Evolutionary conservation across 1,140 invertebrate genomes (phyloP).

Genomic region (Thrips palmi): DNA sequence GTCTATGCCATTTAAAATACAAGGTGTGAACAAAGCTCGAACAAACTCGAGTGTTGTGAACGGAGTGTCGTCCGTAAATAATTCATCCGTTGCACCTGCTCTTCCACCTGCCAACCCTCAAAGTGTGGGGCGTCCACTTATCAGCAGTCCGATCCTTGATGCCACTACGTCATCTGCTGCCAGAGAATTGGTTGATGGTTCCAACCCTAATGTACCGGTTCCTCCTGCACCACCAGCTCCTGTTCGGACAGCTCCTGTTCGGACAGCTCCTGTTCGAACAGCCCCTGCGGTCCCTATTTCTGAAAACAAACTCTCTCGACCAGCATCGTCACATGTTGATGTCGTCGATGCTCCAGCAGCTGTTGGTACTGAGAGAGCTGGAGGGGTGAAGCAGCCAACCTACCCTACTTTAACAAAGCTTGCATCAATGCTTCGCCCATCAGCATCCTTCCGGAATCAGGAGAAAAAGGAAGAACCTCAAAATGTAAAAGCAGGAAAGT

Average conservation of each 20-base stretch:
- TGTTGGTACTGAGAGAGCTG: conserved; percentile 4
- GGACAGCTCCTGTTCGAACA: conserved; percentile 17
- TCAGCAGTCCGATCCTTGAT: conserved; percentile 59
- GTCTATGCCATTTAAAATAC: conserved; percentile 7
- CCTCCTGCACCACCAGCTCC: conserved; percentile 17
- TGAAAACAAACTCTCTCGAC: conserved; percentile 18
- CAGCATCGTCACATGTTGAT: conserved; percentile 28
- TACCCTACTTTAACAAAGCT: conserved; percentile 6
- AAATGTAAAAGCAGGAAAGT: conserved; percentile 14
- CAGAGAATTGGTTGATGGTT: conserved; percentile 39
- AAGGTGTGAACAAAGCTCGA: conserved; percentile 13
- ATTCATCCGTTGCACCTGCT: conserved; percentile 23
- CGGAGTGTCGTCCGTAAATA: conserved; percentile 2
- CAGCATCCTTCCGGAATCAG: conserved; percentile 19
- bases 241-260: conserved; percentile 31
- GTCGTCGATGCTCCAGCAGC: conserved; percentile 30
- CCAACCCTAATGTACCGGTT: conserved; percentile 22
- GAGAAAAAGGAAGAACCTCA: conserved; percentile 28
- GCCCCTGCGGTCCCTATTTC: conserved; percentile 27
- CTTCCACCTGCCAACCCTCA: conserved; percentile 30
- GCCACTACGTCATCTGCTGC: conserved; percentile 52
- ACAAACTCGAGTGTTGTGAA: conserved; percentile 1
- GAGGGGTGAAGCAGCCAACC: background rate
- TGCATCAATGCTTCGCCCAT: background rate
- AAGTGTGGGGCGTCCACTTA: conserved; percentile 39